phyloP scores from a whole-genome alignment of 2,797 vertebrate species.

The Hipposideros larvatus region DNA sequence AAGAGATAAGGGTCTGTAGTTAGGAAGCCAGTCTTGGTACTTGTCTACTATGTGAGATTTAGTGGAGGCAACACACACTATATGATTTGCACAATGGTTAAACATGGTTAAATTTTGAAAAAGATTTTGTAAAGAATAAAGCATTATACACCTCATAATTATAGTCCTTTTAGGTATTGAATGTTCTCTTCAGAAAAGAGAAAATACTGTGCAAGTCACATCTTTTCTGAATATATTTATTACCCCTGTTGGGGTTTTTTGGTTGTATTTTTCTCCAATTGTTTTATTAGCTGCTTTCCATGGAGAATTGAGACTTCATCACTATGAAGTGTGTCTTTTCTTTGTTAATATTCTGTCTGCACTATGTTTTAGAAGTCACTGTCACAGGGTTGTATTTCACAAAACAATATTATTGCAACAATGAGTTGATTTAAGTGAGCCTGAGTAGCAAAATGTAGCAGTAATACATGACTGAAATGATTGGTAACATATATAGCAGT shows the following conservation, averaged over 20 bases:
- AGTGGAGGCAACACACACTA: not conserved
- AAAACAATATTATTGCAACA: not conserved
- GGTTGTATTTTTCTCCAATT: not conserved
- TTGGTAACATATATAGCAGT: not conserved
- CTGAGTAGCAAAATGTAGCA: slow-evolving; percentile 31
- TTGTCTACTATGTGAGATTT: not conserved
- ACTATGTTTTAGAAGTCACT: not conserved
- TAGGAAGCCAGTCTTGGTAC: not conserved
- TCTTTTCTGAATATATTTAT: slow-evolving; percentile 26
- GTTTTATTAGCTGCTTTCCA: slow-evolving; percentile 7
- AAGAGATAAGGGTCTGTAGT: not conserved
- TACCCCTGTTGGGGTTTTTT: not conserved
- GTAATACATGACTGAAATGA: slow-evolving; percentile 41
- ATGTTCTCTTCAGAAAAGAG: slow-evolving; percentile 29
- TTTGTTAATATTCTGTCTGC: not conserved
- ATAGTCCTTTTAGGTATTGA: not conserved
- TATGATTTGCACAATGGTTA: not conserved
- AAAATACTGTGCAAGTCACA: not conserved
- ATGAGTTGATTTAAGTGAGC: slow-evolving; percentile 57
- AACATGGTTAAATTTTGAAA: not conserved
- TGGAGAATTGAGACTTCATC: not conserved
- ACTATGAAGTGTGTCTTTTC: not conserved
- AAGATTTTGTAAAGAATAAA: not conserved
- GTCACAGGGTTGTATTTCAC: not conserved
- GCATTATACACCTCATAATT: not conserved